Evolutionary conservation across 2,888 invertebrate genomes (phyloP).

Genomic region (Synanthedon andrenaeformis): DNA sequence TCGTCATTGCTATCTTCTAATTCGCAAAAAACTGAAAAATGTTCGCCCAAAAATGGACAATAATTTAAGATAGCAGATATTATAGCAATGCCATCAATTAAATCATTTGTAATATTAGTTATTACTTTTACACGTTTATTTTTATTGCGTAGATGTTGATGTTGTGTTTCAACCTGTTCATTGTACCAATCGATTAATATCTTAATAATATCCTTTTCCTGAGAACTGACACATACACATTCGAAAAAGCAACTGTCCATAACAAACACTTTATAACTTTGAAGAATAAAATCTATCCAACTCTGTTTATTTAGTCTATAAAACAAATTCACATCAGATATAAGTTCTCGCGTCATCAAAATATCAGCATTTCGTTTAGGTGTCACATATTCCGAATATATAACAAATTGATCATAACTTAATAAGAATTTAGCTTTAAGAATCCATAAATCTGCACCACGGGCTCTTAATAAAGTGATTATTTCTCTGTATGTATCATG

Average conservation of each 20-base stretch:
- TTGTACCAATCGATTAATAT: conserved; percentile 50
- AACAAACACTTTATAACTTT: conserved; percentile 71
- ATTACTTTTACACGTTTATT: conserved; percentile 31
- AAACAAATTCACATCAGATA: conserved; percentile 30
- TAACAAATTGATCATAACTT: conserved; percentile 47
- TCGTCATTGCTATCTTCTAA: conserved; percentile 39
- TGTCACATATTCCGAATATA: conserved; percentile 35
- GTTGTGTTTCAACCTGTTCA: conserved; percentile 34
- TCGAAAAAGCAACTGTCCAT: conserved; percentile 61
- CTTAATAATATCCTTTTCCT: conserved; percentile 37
- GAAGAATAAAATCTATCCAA: conserved; percentile 74
- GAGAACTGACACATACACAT: conserved; percentile 41
- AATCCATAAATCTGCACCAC: conserved; percentile 43
- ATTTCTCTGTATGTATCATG: conserved; percentile 51
- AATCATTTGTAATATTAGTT: conserved; percentile 59
- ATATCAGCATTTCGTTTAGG: conserved; percentile 44
- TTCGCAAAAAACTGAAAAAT: conserved; percentile 57
- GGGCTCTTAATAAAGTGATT: conserved; percentile 35
- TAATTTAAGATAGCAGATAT: conserved; percentile 65
- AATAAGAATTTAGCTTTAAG: conserved; percentile 47
- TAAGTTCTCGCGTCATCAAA: conserved; percentile 29
- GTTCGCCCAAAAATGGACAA: conserved; percentile 67
- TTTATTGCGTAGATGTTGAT: conserved; percentile 25
- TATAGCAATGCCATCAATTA: conserved; percentile 69
- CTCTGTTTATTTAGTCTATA: conserved; percentile 54